phyloP scores from a whole-genome alignment of 2,113 vertebrate genomes.

The Leucopsar rothschildi region DNA sequence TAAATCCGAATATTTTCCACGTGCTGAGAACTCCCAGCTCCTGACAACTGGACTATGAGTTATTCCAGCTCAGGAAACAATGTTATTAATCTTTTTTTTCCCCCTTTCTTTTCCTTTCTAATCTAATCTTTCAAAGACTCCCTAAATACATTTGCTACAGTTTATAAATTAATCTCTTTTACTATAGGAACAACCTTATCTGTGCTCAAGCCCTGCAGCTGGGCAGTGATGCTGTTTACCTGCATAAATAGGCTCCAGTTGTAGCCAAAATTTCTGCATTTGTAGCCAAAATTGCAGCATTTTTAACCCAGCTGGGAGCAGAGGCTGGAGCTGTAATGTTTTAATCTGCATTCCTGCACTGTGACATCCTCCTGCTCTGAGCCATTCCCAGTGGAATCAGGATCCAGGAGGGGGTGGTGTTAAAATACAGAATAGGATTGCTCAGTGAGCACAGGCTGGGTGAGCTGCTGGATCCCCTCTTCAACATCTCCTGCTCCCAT shows the following conservation, averaged over 20 bases:
- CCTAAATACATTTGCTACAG: slow-evolving; percentile 1
- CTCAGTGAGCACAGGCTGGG: background rate
- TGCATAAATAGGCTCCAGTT: background rate
- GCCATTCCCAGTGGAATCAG: background rate
- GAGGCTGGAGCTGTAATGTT: background rate
- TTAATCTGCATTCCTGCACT: background rate
- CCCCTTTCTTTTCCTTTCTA: background rate
- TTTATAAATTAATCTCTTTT: slow-evolving; percentile 13
- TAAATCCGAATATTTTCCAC: background rate
- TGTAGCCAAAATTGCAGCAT: background rate
- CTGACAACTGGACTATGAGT: background rate
- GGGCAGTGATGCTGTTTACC: background rate
- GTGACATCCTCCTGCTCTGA: background rate
- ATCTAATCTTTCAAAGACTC: slow-evolving; percentile 27
- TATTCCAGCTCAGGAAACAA: slow-evolving; percentile 34
- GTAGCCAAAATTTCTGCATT: background rate
- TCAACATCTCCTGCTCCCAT: background rate
- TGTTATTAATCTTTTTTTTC: background rate
- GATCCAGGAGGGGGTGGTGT: background rate
- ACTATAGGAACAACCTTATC: background rate
- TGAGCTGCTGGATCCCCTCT: background rate
- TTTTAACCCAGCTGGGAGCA: background rate
- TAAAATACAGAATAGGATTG: background rate
- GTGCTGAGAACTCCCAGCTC: background rate
- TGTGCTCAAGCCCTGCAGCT: background rate